Evolutionary conservation across 2,113 vertebrate genomes (phyloP).

Genomic region (Galeopterus variegatus): DNA sequence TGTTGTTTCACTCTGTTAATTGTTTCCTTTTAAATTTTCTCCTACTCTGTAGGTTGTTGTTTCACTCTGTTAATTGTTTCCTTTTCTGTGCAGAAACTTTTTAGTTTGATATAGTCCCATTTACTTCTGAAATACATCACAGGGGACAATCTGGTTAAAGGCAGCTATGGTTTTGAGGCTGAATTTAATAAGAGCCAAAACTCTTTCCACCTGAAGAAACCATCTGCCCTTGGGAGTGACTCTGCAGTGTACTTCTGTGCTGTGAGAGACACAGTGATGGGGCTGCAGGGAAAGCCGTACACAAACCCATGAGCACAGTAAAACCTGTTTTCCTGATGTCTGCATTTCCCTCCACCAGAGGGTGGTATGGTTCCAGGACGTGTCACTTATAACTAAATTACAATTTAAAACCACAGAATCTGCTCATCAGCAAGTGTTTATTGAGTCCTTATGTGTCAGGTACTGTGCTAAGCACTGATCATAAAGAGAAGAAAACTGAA

Average conservation of each 20-base stretch:
- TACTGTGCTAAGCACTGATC: neutral
- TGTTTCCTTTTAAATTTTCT: too few species aligned
- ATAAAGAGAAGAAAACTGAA: neutral
- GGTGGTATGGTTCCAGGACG: neutral
- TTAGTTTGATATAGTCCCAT: too few species aligned
- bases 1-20: too few species aligned
- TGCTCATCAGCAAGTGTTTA: neutral
- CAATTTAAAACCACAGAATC: neutral
- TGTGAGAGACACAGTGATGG: slow-evolving; percentile 46
- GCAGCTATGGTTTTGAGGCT: slow-evolving; percentile 21
- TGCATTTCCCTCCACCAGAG: neutral
- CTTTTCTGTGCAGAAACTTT: too few species aligned
- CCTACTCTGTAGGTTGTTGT: too few species aligned
- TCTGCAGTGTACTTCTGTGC: slow-evolving; percentile 71
- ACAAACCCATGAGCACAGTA: neutral
- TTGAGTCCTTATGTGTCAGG: neutral
- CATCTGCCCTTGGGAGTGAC: neutral
- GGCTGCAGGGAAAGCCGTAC: neutral
- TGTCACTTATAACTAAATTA: neutral
- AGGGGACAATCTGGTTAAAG: neutral
- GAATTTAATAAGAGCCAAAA: slow-evolving; percentile 47
- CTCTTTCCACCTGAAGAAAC: slow-evolving; percentile 66
- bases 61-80: too few species aligned
- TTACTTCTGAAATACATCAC: slow-evolving; percentile 34
- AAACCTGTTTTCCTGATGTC: neutral